These are phyloP conservation scores for Gobio occitaniae DNA, from an alignment of 2,797 vertebrate genomes.

Conservation along the genomic window DNA sequence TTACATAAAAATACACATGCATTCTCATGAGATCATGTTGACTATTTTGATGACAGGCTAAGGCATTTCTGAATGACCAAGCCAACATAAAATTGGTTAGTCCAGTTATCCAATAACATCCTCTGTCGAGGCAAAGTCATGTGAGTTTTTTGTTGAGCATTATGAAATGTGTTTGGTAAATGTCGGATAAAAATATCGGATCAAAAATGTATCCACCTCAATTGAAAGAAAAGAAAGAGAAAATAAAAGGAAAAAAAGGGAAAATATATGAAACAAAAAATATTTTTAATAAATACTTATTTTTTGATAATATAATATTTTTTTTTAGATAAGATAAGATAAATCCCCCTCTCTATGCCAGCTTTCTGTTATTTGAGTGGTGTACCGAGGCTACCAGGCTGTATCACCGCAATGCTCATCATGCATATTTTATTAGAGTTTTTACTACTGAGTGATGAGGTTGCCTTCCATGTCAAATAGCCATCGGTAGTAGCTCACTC, in stretches of 20 bases:
- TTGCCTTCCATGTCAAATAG: conserved; percentile 50
- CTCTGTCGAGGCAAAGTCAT: not conserved
- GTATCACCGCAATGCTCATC: conserved; percentile 16
- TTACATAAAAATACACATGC: no score
- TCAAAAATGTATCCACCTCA: no score
- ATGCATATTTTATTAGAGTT: conserved; percentile 53
- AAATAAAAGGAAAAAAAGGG: not conserved
- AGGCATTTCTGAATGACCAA: not conserved
- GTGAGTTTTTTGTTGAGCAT: not conserved
- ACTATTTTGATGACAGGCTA: not conserved
- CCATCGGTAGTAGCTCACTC: not conserved
- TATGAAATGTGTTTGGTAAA: not conserved
- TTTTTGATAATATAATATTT: no score
- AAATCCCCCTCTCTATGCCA: not conserved
- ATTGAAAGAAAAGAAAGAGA: not conserved
- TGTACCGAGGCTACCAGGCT: conserved; percentile 14
- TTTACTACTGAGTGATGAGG: conserved; percentile 41
- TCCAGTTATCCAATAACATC: not conserved
- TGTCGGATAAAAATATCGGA: no score
- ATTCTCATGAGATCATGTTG: no score
- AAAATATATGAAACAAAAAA: not conserved
- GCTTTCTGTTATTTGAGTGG: conserved; percentile 34
- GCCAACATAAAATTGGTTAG: not conserved
- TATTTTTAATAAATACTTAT: not conserved
- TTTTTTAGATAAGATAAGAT: no score